Evolutionary conservation across 2,888 invertebrate genomes (phyloP).

Genomic region (Ferdinandea cuprea): DNA sequence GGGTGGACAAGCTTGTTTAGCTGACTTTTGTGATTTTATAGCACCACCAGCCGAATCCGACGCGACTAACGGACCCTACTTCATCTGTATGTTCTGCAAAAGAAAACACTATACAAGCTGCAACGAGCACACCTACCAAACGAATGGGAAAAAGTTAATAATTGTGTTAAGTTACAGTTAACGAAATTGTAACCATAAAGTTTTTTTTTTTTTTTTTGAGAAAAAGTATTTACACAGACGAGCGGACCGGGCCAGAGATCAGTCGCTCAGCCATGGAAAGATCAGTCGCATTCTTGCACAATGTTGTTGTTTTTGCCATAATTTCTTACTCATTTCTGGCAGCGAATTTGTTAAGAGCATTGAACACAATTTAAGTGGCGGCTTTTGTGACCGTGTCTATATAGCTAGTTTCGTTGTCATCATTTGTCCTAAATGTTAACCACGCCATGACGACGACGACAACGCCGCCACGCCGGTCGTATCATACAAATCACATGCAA

Average conservation of each 20-base stretch:
- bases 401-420: slow-evolving; percentile 49
- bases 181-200: slow-evolving; percentile 47
- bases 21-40: slow-evolving; percentile 19
- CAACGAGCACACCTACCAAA: background rate
- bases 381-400: slow-evolving; percentile 18
- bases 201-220: no score
- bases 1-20: slow-evolving; percentile 26
- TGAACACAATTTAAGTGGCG: slow-evolving; percentile 15
- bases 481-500: slow-evolving; percentile 60
- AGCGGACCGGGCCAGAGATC: slow-evolving; percentile 56
- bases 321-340: background rate
- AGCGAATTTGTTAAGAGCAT: slow-evolving; percentile 32
- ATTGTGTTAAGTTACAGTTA: slow-evolving; percentile 54
- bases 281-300: slow-evolving; percentile 62
- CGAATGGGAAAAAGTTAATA: slow-evolving; percentile 16
- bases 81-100: slow-evolving; percentile 29
- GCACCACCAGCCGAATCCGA: slow-evolving; percentile 9
- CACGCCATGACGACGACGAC: slow-evolving; percentile 59
- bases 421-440: slow-evolving; percentile 69
- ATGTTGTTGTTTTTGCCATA: slow-evolving; percentile 23
- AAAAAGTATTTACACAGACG: slow-evolving; percentile 38
- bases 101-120: background rate
- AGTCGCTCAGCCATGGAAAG: slow-evolving; percentile 41
- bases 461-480: no score
- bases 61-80: slow-evolving; percentile 16